These are phyloP conservation scores for Phaethornis superciliosus DNA, from an alignment of 2,113 vertebrate genomes.

Conservation along the genomic window DNA sequence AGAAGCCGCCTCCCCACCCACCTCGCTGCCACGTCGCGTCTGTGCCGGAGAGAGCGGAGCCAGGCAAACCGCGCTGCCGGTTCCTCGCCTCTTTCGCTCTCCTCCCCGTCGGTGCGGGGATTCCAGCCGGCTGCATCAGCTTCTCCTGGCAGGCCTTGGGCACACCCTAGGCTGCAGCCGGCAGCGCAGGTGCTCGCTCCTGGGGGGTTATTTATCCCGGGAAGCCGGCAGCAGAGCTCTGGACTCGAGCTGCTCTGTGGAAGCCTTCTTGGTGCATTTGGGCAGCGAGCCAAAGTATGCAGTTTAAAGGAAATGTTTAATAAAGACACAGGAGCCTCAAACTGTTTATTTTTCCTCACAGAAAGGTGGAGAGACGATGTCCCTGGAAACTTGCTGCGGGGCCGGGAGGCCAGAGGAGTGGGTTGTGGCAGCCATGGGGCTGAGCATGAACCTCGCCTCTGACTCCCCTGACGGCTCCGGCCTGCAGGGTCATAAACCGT, in stretches of 20 bases:
- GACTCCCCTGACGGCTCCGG: neutral
- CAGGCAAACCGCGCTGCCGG: neutral
- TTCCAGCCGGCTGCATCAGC: neutral
- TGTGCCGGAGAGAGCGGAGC: neutral
- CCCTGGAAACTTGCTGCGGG: conserved; percentile 56
- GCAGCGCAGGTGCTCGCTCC: neutral
- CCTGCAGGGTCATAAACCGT: conserved; percentile 49
- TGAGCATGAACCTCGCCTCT: neutral
- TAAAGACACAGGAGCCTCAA: conserved; percentile 71
- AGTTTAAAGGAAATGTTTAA: conserved; percentile 77
- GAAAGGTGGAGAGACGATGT: conserved; percentile 67
- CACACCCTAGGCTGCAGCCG: neutral
- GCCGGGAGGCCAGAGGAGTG: neutral
- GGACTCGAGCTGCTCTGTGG: conserved; percentile 28
- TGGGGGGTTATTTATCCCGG: neutral
- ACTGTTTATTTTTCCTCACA: conserved; percentile 72
- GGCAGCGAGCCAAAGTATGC: conserved; percentile 71
- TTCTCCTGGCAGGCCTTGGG: neutral
- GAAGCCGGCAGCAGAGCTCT: neutral
- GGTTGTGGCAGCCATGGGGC: neutral
- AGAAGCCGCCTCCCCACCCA: neutral
- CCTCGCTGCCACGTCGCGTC: neutral
- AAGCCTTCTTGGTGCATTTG: conserved; percentile 56
- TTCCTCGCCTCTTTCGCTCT: neutral
- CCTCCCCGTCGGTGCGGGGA: neutral